These are phyloP conservation scores for Steatornis caripensis DNA, from an alignment of 2,113 vertebrate species.

Conservation along the genomic window DNA sequence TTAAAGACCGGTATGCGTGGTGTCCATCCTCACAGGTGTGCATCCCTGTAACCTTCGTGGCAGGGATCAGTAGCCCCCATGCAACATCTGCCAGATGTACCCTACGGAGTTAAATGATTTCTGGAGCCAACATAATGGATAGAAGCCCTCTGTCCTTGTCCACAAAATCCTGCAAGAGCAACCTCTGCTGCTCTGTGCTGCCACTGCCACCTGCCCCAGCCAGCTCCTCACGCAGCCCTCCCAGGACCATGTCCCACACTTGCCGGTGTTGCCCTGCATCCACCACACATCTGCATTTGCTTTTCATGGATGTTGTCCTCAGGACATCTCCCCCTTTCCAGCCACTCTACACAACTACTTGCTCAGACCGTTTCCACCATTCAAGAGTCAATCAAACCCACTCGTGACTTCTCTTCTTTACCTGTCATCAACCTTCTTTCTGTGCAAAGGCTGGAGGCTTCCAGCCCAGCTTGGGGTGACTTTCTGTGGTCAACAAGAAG, in stretches of 20 bases:
- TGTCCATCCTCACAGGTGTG: neutral
- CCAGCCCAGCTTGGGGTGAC: neutral
- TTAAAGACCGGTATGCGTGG: fast-evolving
- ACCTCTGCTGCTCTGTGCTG: neutral
- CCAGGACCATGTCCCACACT: neutral
- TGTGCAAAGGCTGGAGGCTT: neutral
- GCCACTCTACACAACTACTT: neutral
- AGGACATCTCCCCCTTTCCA: neutral
- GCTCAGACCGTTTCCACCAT: neutral
- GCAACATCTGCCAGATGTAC: neutral
- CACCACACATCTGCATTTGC: neutral
- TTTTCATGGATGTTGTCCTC: neutral
- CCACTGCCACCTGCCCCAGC: neutral
- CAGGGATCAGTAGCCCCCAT: neutral
- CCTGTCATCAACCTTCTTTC: neutral
- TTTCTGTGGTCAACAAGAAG: neutral
- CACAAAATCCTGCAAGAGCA: neutral
- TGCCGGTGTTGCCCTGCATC: neutral
- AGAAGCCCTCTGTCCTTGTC: neutral
- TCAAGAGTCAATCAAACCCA: neutral
- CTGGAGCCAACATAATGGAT: neutral
- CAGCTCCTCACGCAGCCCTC: neutral
- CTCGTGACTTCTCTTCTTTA: neutral
- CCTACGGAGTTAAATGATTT: neutral
- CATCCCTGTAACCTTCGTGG: neutral